These are phyloP conservation scores for Balearica regulorum DNA, from an alignment of 2,797 vertebrate genomes.

Conservation along the genomic window DNA sequence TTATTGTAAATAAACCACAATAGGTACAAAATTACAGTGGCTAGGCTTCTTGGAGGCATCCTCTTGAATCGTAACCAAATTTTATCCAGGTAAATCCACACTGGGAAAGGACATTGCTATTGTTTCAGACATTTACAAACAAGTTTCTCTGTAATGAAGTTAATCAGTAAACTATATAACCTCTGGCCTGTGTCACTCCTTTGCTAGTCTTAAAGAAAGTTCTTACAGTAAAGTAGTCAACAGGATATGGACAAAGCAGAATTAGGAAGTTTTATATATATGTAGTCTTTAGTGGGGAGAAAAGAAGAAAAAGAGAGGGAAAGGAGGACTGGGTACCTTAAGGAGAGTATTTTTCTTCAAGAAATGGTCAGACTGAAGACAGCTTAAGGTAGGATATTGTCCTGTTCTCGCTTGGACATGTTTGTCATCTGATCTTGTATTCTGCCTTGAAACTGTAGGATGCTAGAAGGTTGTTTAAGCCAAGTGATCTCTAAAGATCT, in stretches of 20 bases:
- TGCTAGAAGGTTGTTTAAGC: neutral
- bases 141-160: slow-evolving; percentile 68
- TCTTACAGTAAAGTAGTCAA: slow-evolving; percentile 42
- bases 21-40: neutral
- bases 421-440: neutral
- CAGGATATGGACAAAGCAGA: slow-evolving; percentile 52
- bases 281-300: neutral
- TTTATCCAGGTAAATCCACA: neutral
- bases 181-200: slow-evolving; percentile 75
- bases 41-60: neutral
- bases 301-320: neutral
- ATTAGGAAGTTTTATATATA: slow-evolving; percentile 22
- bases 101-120: slow-evolving; percentile 21
- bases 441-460: neutral
- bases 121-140: slow-evolving; percentile 69
- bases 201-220: slow-evolving; percentile 64
- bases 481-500: neutral
- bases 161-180: slow-evolving; percentile 83
- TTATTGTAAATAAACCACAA: neutral
- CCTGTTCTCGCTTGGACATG: neutral
- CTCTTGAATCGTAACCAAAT: neutral
- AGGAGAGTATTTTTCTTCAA: neutral
- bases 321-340: neutral
- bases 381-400: slow-evolving; percentile 78
- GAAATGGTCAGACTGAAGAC: slow-evolving; percentile 78